These are phyloP conservation scores for Schizothorax lantsangensis DNA, from an alignment of 2,797 vertebrate genomes.

Conservation along the genomic window DNA sequence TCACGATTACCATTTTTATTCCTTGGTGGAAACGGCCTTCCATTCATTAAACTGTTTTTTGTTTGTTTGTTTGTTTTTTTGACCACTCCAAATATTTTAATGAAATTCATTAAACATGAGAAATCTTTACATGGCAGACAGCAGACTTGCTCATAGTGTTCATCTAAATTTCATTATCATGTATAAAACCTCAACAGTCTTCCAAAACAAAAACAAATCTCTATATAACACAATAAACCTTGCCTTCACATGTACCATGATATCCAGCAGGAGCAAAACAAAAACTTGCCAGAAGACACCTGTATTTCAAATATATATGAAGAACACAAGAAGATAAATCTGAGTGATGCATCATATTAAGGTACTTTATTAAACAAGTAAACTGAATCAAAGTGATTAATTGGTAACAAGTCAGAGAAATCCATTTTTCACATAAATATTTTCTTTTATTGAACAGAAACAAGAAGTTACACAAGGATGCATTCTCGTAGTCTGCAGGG, in stretches of 20 bases:
- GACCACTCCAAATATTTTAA: not conserved
- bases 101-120: not conserved
- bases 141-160: too few relatives aligned
- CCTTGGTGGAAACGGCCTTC: too few relatives aligned
- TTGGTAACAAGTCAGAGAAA: not conserved
- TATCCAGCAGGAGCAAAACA: too few relatives aligned
- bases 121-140: not conserved
- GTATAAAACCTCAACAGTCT: too few relatives aligned
- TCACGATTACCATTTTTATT: too few relatives aligned
- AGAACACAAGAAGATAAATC: not conserved
- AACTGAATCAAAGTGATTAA: not conserved
- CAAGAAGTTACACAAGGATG: constrained; percentile 36
- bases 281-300: not conserved
- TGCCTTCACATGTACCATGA: too few relatives aligned
- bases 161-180: too few relatives aligned
- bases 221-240: too few relatives aligned
- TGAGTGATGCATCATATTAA: not conserved
- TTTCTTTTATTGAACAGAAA: constrained; percentile 67
- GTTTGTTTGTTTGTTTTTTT: too few relatives aligned
- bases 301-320: not conserved
- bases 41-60: too few relatives aligned
- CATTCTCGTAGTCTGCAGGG: constrained; percentile 74
- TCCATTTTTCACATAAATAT: constrained; percentile 69
- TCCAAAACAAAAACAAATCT: too few relatives aligned
- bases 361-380: constrained; percentile 4